Evolutionary conservation across 2,113 vertebrate genomes (phyloP), one percentile per base, ranked within the genome.

Genomic region (Arizona elegans): DNA sequence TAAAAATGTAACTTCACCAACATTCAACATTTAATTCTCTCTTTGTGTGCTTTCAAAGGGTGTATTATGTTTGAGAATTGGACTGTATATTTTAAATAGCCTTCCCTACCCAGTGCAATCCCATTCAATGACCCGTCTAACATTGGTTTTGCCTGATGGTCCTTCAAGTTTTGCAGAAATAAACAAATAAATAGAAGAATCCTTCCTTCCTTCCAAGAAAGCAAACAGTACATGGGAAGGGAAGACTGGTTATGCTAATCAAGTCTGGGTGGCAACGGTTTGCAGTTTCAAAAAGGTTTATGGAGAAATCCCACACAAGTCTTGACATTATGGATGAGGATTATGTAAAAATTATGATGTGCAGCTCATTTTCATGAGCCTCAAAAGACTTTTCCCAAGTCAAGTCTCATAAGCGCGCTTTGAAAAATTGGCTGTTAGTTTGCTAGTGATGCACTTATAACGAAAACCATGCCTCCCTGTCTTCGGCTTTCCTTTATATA

Each of bases 351-450:
- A 53, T 13, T 88, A n/a, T 55, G 86, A 23, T 21, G 23, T 38
- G 62, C 26, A 10, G 7, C 11, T 55, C 50, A 26, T 29, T 50
- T 19, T 58, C 15, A 21, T 86, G 55, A 89, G 70, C 43, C 55
- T 86, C 88, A 13, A 38, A 52, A 85, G 70, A 5, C 33, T 50
- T 85, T 89, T 33, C 70, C 87, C 43, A 3, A 88, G 29, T 62
- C 12, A 90, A 50, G 13, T 54, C 4, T 56, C 13, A 38, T 62
- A 9, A 53, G 53, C 52, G 19, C 26, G 50, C 47, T 93, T n/a
- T 92, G 95, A 81, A 91, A 91, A 93, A 87, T 43, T 90, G 88
- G 50, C 38, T 85, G 65, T 85, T 90, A n/a, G 8, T 87, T 91
- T 81, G 85, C 92, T 33, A 38, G 23, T 93, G 19, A 91, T 54